Percentiles rank a stretch among this genome's conserved stretches.
phyloP scores from a whole-genome alignment of 2,888 invertebrate genomes.

The Eledone cirrhosa region DNA sequence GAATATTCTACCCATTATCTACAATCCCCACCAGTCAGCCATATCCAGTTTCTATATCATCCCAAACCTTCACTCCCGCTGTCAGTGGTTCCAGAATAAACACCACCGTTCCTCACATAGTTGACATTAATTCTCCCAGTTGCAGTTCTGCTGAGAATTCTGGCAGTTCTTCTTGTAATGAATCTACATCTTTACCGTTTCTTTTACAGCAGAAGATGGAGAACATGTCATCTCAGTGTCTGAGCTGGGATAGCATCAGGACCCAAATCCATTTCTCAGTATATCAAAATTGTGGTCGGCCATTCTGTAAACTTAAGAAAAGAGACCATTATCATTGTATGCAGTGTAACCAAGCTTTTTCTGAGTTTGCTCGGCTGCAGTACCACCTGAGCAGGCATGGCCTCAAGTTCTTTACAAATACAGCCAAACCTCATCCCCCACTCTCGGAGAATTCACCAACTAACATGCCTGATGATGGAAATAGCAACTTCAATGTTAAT shows the following conservation, averaged over 20 bases:
- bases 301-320: constrained; percentile 82
- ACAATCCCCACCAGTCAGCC: constrained; percentile 28
- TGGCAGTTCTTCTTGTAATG: not conserved
- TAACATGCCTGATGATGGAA: not conserved
- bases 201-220: constrained; percentile 51
- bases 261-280: constrained; percentile 59
- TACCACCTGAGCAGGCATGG: constrained; percentile 78
- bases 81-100: not conserved
- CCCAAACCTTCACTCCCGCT: constrained; percentile 19
- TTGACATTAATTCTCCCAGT: not conserved
- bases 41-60: not conserved
- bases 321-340: constrained; percentile 83
- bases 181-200: constrained; percentile 41
- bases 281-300: constrained; percentile 73
- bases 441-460: not conserved
- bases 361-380: constrained; percentile 76
- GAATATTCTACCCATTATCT: constrained; percentile 85
- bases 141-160: not conserved
- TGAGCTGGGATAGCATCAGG: constrained; percentile 51
- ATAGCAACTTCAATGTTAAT: not conserved
- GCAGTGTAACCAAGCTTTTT: constrained; percentile 82
- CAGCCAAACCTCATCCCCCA: constrained; percentile 30
- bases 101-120: not conserved
- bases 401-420: constrained; percentile 47
- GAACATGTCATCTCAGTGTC: constrained; percentile 41